These are phyloP conservation scores for Corythoichthys haematopterus DNA, from an alignment of 2,113 vertebrate genomes.

Conservation along the genomic window DNA sequence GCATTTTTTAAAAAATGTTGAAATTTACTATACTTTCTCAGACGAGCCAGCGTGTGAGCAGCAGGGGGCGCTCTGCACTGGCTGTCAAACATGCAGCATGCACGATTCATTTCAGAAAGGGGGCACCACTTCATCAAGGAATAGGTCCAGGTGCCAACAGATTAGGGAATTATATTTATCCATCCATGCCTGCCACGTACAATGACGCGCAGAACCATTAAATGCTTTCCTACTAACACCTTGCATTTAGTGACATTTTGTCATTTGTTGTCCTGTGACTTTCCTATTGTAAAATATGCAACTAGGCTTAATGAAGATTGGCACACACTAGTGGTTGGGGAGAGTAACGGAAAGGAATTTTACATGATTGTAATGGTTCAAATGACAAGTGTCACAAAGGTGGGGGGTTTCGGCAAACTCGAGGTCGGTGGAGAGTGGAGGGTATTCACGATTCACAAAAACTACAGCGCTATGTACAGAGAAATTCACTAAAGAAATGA, in stretches of 20 bases:
- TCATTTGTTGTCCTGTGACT: background rate
- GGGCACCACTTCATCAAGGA: conserved; percentile 19
- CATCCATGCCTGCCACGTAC: background rate
- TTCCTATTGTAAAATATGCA: background rate
- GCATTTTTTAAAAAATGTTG: background rate
- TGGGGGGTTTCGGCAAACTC: background rate
- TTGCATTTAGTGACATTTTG: background rate
- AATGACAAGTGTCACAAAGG: background rate
- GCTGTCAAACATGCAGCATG: conserved; percentile 29
- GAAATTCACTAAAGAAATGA: conserved; percentile 42
- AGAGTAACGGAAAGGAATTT: background rate
- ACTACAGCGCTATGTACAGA: conserved; percentile 61
- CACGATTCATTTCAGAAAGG: conserved; percentile 15
- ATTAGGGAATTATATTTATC: background rate
- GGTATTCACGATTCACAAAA: conserved; percentile 56
- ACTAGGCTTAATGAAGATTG: background rate
- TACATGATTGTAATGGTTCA: background rate
- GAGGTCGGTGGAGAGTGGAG: conserved; percentile 6
- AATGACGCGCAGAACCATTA: background rate
- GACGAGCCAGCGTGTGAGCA: conserved; percentile 29
- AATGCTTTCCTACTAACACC: background rate
- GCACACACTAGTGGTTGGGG: background rate
- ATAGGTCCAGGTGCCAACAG: conserved; percentile 57
- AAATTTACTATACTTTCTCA: conserved; percentile 3
- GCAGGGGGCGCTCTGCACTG: conserved; percentile 51